A percentile compares a stretch with the other conserved stretches of the same genome.
These are phyloP conservation scores for Artemia sinica DNA, from an alignment of 2,888 invertebrate genomes.

Conservation along the genomic window DNA sequence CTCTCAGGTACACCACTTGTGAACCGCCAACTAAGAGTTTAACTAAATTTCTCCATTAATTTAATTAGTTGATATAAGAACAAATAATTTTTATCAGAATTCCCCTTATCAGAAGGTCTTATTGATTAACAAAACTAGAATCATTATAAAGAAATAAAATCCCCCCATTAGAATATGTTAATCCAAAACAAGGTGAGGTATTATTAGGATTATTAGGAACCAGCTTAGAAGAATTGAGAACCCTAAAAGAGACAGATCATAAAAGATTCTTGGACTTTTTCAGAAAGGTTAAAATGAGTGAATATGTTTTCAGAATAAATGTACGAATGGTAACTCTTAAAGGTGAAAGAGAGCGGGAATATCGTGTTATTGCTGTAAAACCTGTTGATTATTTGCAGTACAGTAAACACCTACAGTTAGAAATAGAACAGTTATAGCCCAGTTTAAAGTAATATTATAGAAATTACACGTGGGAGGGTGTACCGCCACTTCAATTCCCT, in stretches of 20 bases:
- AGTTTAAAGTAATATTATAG: neutral
- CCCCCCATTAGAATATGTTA: too few relatives aligned
- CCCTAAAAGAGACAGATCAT: slow-evolving; percentile 40
- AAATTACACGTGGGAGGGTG: too few relatives aligned
- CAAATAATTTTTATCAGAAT: too few relatives aligned
- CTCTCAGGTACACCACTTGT: too few relatives aligned
- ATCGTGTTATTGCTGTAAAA: slow-evolving; percentile 47
- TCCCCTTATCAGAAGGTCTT: too few relatives aligned
- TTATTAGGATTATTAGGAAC: slow-evolving; percentile 43
- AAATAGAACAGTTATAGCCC: slow-evolving; percentile 42
- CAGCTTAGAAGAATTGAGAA: slow-evolving; percentile 56
- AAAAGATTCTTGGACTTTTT: slow-evolving; percentile 49
- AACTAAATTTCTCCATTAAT: too few relatives aligned
- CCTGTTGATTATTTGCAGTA: slow-evolving; percentile 60
- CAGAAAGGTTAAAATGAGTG: slow-evolving; percentile 55
- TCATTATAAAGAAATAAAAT: too few relatives aligned
- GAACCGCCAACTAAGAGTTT: too few relatives aligned
- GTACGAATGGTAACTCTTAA: slow-evolving; percentile 80
- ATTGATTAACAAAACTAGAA: too few relatives aligned
- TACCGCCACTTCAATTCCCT: too few relatives aligned
- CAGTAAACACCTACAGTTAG: slow-evolving; percentile 48
- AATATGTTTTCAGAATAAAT: slow-evolving; percentile 62
- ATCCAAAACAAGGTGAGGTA: slow-evolving; percentile 63
- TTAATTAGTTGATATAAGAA: too few relatives aligned
- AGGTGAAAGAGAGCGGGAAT: slow-evolving; percentile 62